A percentile compares a stretch with the other conserved stretches of the same genome.
These are phyloP conservation scores for Pterostichus niger DNA, from an alignment of 2,888 invertebrate genomes.

Conservation along the genomic window DNA sequence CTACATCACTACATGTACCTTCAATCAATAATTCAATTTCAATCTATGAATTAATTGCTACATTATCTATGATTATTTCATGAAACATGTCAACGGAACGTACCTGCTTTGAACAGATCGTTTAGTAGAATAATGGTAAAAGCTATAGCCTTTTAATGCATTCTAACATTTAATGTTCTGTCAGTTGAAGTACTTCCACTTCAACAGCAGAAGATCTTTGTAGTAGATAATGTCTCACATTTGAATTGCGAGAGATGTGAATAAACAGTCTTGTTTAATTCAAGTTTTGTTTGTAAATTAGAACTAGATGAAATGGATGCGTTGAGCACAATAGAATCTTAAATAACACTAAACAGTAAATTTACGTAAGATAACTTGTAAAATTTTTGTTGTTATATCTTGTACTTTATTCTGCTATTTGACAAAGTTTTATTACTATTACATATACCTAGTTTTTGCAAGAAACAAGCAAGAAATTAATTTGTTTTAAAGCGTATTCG, in stretches of 20 bases:
- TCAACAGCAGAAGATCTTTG: neutral
- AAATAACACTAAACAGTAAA: too few relatives aligned
- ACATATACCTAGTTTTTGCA: too few relatives aligned
- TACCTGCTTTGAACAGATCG: slow-evolving; percentile 37
- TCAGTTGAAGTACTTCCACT: neutral
- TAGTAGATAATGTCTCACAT: slow-evolving; percentile 9
- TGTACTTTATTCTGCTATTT: too few relatives aligned
- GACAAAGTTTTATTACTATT: too few relatives aligned
- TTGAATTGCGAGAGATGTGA: slow-evolving; percentile 13
- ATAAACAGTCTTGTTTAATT: neutral
- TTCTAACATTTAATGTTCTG: neutral
- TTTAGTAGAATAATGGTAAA: slow-evolving; percentile 30
- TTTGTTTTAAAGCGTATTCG: too few relatives aligned
- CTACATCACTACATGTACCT: neutral
- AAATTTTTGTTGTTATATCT: too few relatives aligned
- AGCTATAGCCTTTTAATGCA: slow-evolving; percentile 1
- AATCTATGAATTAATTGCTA: slow-evolving; percentile 25
- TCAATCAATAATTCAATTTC: slow-evolving; percentile 6
- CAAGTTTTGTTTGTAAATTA: slow-evolving; percentile 2
- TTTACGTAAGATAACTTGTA: too few relatives aligned
- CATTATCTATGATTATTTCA: neutral
- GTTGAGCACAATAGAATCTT: too few relatives aligned
- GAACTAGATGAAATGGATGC: neutral
- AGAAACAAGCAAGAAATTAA: too few relatives aligned
- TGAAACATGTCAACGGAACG: neutral